Percentiles rank a stretch among this genome's conserved stretches.
Conservation (phyloP, 2,113 vertebrate species). For the Campylomormyrus tamandua region DNA sequence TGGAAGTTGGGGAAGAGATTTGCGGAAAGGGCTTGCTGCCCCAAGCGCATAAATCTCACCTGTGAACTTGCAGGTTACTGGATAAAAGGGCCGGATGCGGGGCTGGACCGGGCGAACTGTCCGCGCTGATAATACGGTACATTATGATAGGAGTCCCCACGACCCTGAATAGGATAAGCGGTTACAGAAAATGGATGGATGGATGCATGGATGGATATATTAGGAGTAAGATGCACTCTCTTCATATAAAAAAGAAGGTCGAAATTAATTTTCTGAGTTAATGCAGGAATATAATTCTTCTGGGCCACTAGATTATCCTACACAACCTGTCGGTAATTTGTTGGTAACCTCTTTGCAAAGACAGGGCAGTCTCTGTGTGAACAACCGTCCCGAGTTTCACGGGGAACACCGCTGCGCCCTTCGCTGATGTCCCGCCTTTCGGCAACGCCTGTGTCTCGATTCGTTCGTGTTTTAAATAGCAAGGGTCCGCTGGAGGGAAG, state of each 20-base stretch:
- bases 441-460: background rate
- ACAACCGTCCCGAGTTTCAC: background rate
- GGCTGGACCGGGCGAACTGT: background rate
- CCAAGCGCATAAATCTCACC: background rate
- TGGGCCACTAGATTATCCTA: background rate
- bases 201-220: background rate
- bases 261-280: background rate
- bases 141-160: background rate
- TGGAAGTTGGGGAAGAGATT: background rate
- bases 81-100: background rate
- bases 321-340: background rate
- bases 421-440: background rate
- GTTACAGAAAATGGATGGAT: background rate
- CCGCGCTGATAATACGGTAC: background rate
- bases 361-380: no score
- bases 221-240: background rate
- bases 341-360: background rate
- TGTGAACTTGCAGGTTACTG: background rate
- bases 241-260: background rate
- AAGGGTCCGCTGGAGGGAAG: background rate
- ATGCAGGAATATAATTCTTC: background rate
- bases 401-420: background rate
- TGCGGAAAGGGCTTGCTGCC: background rate
- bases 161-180: background rate
- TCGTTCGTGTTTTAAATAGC: background rate